phyloP scores from a whole-genome alignment of 2,888 invertebrate genomes.

The Hymenopus coronatus region DNA sequence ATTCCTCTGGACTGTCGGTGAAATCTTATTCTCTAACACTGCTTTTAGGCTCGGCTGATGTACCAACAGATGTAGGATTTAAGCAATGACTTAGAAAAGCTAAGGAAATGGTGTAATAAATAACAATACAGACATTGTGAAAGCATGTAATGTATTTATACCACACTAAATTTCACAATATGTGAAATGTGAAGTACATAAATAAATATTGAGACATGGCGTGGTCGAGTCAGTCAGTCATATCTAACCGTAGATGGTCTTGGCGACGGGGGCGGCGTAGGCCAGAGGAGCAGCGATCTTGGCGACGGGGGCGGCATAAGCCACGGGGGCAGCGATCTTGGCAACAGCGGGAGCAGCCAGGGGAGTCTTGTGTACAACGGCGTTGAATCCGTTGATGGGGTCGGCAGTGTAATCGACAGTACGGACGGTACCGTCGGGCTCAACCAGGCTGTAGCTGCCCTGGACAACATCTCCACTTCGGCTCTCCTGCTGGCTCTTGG shows the following conservation, averaged over 20 bases:
- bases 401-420: constrained; percentile 31
- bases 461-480: constrained; percentile 27
- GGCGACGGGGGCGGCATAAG: constrained; percentile 20
- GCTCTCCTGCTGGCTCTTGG: constrained; percentile 31
- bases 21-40: too few species aligned
- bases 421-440: constrained; percentile 30
- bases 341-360: background rate
- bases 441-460: constrained; percentile 26
- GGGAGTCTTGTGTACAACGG: constrained; percentile 28
- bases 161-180: background rate
- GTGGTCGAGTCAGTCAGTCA: background rate
- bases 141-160: background rate
- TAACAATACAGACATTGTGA: background rate
- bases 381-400: constrained; percentile 22
- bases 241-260: background rate
- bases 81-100: too few species aligned
- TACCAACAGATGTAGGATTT: too few species aligned
- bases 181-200: background rate
- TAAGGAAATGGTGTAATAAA: background rate
- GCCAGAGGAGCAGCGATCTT: constrained; percentile 42
- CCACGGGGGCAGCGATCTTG: constrained; percentile 24
- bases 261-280: constrained; percentile 23
- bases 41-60: too few species aligned
- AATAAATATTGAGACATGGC: background rate
- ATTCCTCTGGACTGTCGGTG: too few species aligned